A percentile compares a stretch with the other conserved stretches of the same genome.
Conservation (phyloP, 2,888 invertebrate genomes). For the Hypomecis atomaria region DNA sequence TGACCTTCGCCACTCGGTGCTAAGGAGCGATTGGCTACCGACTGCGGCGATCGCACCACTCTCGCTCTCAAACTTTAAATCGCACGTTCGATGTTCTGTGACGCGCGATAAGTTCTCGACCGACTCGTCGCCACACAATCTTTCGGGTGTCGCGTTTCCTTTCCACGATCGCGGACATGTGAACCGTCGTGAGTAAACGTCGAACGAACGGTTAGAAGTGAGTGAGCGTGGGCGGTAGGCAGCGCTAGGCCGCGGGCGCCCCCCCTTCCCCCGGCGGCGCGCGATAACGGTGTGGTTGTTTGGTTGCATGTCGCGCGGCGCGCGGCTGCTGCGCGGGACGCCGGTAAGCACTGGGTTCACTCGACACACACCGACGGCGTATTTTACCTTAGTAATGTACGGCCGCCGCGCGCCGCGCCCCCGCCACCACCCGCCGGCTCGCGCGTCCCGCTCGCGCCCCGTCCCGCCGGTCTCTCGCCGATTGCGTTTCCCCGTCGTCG, state of each 20-base stretch:
- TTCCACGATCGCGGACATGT: too few relatives aligned
- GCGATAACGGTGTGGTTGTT: slow-evolving; percentile 65
- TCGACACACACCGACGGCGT: slow-evolving; percentile 63
- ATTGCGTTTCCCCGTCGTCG: slow-evolving; percentile 15
- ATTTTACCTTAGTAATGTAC: slow-evolving; percentile 80
- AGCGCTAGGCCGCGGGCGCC: not conserved
- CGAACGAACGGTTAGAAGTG: too few relatives aligned
- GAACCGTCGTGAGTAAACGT: too few relatives aligned
- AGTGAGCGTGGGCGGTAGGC: not conserved
- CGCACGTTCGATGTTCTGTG: too few relatives aligned
- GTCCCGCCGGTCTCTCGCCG: slow-evolving; percentile 21
- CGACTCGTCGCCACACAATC: too few relatives aligned
- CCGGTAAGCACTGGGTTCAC: slow-evolving; percentile 62
- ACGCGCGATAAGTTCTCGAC: too few relatives aligned
- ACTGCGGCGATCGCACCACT: not conserved
- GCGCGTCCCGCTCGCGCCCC: slow-evolving; percentile 8
- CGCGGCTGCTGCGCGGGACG: slow-evolving; percentile 56
- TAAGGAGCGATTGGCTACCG: not conserved
- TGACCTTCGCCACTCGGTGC: not conserved
- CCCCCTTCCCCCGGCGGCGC: slow-evolving; percentile 11
- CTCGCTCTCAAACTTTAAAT: too few relatives aligned
- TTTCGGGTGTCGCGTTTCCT: too few relatives aligned
- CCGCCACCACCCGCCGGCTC: slow-evolving; percentile 31
- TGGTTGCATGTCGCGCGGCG: slow-evolving; percentile 73
- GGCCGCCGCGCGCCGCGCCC: slow-evolving; percentile 38